Conservation (phyloP, 92 coral and sea anemone genomes). For the Bergia sp. region DNA sequence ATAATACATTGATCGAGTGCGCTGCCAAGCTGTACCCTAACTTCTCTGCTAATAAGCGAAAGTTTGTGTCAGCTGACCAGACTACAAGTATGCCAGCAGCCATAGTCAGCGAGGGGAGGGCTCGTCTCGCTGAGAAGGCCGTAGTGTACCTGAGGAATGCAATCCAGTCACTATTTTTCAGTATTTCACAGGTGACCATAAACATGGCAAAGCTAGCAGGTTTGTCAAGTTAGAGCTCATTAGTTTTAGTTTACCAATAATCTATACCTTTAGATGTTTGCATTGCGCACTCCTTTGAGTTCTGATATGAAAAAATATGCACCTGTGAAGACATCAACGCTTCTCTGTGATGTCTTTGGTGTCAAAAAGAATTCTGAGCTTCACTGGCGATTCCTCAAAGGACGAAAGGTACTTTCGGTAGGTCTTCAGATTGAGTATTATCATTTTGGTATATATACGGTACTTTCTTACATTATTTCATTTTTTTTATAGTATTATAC, state of each 20-base stretch:
- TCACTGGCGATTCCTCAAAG: too few species aligned
- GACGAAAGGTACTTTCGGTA: too few species aligned
- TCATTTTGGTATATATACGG: neutral
- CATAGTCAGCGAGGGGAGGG: constrained; percentile 1
- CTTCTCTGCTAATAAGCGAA: neutral
- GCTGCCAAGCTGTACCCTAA: neutral
- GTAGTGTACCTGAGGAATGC: neutral
- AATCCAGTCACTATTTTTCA: neutral
- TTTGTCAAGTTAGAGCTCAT: neutral
- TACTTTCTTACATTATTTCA: neutral
- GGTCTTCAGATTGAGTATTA: too few species aligned
- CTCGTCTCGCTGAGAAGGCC: neutral
- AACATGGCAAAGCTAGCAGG: constrained; percentile 27
- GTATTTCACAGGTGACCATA: constrained; percentile 20
- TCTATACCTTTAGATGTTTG: too few species aligned
- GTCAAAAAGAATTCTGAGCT: too few species aligned
- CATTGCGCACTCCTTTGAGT: neutral
- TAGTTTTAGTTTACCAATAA: neutral
- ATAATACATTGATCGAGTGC: neutral
- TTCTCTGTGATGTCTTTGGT: too few species aligned
- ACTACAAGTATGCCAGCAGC: constrained; percentile 3
- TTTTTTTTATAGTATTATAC: too few species aligned
- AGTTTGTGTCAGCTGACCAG: neutral
- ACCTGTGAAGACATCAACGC: too few species aligned
- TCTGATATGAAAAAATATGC: neutral